Base-by-base conservation (phyloP, 2,888 invertebrate genomes). In the Ectropis crepuscularia region DNA sequence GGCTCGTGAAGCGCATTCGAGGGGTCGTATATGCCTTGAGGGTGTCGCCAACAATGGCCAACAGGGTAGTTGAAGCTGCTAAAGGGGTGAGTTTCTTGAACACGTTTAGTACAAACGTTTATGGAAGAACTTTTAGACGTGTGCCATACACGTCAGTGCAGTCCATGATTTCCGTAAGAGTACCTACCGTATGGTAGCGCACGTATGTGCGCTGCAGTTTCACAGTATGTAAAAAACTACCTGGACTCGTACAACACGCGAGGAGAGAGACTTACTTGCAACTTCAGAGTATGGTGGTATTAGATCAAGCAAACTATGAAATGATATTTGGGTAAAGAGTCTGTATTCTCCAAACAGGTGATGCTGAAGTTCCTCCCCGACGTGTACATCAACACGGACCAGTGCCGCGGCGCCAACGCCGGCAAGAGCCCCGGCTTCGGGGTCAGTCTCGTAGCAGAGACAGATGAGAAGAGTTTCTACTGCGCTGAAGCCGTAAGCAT, bases 351-450 rank as follows among this genome's bases (percentile, higher is more conserved):
- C 16, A 28, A 28, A 0, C 76, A 93, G 82, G 94, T 97, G 6
- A 94, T 99, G 87, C 92, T 98, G 5, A 96, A 98, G 66, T 99
- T 97, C 83, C 86, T 99, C 10, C 97, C 99, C 0, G 99, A 99
- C 84, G 96, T 99, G 61, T 99, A 98, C 82, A 97, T 99, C 70
- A 96, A 97, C 78, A 97, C 98, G 0, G 99, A 99, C 89, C 98
- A 98, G 83, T 95, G 96, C 73, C 96, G 96, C 79, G 98, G 99
- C 0, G 95, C 96, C 62, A 95, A 96, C 72, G 96, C 98, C 6
- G 99, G 99, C 67, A 97, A 96, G 84, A 97, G 97, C 72, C 97
- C 98, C 0, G 97, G 99, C 0, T 99, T 96, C 89, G 99, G 99
- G 0, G 93, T 99, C 65, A 97, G 96, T 76, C 89, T 99, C 36